Evolutionary conservation across 2,797 vertebrate species (phyloP).

Genomic region (Thamnophis elegans): DNA sequence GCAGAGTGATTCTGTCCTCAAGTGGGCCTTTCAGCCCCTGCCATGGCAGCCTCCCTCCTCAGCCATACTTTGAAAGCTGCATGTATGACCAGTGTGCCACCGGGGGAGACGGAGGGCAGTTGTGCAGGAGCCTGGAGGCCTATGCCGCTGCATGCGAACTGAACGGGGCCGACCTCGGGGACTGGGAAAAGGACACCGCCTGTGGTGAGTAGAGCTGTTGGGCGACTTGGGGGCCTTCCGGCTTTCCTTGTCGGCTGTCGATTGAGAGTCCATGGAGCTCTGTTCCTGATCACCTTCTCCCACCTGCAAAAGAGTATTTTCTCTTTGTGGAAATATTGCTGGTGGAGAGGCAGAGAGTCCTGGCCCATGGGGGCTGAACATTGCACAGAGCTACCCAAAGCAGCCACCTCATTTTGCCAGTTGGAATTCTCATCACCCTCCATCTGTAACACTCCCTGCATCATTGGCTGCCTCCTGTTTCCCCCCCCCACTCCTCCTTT

Average conservation of each 20-base stretch:
- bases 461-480: background rate
- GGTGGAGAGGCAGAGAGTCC: background rate
- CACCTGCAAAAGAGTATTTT: background rate
- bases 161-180: background rate
- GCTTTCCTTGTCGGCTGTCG: background rate
- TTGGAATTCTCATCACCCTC: background rate
- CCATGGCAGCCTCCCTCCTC: conserved; percentile 64
- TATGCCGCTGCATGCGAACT: background rate
- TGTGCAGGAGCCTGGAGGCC: background rate
- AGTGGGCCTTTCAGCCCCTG: background rate
- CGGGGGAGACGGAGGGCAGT: background rate
- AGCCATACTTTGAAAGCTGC: conserved; percentile 74
- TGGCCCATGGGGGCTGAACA: background rate
- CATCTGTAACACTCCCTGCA: background rate
- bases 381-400: background rate
- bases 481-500: background rate
- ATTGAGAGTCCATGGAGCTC: background rate
- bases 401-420: background rate
- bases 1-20: background rate
- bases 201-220: background rate
- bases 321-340: background rate
- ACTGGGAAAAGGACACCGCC: background rate
- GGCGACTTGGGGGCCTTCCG: too few species aligned
- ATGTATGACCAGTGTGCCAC: conserved; percentile 35
- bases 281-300: background rate